phyloP scores from a whole-genome alignment of 2,888 invertebrate species.

The Phania funesta region DNA sequence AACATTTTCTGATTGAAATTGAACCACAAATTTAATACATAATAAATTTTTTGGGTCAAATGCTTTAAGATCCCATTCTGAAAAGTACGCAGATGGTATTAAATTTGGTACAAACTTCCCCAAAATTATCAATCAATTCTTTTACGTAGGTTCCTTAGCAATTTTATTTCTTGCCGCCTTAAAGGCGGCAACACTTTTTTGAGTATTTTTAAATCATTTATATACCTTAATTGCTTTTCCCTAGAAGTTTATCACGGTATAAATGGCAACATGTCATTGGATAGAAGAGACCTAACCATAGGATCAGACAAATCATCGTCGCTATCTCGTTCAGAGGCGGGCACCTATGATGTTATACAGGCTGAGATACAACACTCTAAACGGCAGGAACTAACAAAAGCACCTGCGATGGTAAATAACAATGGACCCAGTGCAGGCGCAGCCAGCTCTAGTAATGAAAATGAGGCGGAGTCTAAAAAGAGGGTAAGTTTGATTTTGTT shows the following conservation, averaged over 20 bases:
- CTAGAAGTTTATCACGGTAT: constrained; percentile 79
- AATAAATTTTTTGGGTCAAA: no score
- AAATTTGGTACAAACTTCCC: no score
- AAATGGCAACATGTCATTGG: constrained; percentile 80
- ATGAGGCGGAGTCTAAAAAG: constrained; percentile 78
- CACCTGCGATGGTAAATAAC: constrained; percentile 70
- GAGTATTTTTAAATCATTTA: background rate
- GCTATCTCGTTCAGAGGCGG: constrained; percentile 79
- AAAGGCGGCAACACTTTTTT: background rate
- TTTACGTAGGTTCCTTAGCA: no score
- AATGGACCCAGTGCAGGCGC: constrained; percentile 70
- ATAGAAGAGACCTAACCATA: constrained; percentile 79
- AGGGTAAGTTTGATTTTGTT: constrained; percentile 69
- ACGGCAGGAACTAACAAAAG: constrained; percentile 75
- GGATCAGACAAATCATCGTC: constrained; percentile 80
- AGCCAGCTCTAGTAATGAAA: constrained; percentile 68
- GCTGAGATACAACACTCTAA: constrained; percentile 79
- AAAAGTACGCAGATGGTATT: no score
- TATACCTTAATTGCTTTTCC: background rate
- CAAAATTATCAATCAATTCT: no score
- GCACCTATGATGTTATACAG: constrained; percentile 79
- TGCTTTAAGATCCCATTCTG: no score
- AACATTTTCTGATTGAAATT: no score
- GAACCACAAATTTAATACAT: no score
- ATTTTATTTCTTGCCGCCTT: no score